A percentile compares a stretch with the other conserved stretches of the same genome.
Evolutionary conservation across 2,888 invertebrate species (phyloP).

Genomic region (Cynaeus angustus): DNA sequence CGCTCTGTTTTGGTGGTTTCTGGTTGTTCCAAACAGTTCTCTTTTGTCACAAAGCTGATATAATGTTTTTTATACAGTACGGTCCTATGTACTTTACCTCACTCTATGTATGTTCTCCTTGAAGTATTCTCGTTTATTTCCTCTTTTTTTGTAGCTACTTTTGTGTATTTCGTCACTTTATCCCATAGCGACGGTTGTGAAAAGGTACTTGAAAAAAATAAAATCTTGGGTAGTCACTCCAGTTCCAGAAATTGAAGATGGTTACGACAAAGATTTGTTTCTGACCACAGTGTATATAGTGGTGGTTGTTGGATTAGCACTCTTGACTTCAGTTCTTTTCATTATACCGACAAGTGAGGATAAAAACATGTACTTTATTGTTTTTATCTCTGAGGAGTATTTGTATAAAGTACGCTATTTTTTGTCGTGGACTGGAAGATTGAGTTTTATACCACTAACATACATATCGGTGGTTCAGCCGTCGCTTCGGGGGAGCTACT

Average conservation of each 20-base stretch:
- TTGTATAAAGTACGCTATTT: neutral
- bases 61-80: neutral
- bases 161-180: neutral
- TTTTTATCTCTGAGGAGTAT: neutral
- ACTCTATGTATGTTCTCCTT: neutral
- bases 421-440: neutral
- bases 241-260: neutral
- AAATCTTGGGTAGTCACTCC: neutral
- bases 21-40: neutral
- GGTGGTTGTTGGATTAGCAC: neutral
- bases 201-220: neutral
- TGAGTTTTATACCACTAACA: neutral
- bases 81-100: neutral
- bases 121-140: neutral
- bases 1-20: neutral
- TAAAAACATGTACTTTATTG: neutral
- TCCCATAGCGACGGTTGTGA: neutral
- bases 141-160: neutral
- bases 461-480: neutral
- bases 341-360: neutral
- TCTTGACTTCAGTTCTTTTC: neutral
- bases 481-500: neutral
- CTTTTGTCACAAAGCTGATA: neutral
- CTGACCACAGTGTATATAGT: neutral
- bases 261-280: neutral